phyloP scores from a whole-genome alignment of 1,140 invertebrate genomes.

The Drosophila santomea region DNA sequence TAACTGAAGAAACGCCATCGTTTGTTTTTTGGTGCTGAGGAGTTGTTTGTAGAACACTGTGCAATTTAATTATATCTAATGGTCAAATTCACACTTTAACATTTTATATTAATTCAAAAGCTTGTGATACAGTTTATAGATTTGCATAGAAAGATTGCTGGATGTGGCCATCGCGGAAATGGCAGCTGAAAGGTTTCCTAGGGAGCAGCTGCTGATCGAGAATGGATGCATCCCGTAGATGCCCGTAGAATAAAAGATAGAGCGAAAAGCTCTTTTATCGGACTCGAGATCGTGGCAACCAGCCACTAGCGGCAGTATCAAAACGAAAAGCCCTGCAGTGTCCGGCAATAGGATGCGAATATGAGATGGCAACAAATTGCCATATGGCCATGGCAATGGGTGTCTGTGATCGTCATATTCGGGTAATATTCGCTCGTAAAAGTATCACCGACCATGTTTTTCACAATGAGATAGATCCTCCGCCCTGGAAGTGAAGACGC shows the following conservation, averaged over 20 bases:
- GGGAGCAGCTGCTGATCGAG: constrained; percentile 16
- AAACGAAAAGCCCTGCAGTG: constrained; percentile 74
- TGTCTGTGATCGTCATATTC: constrained; percentile 70
- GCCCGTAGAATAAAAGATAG: not conserved
- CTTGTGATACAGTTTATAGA: not conserved
- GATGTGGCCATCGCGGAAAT: constrained; percentile 12
- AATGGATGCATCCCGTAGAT: constrained; percentile 4
- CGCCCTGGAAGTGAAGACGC: constrained; percentile 35
- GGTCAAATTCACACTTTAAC: not conserved
- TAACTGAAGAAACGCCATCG: not conserved
- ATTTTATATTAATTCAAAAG: too few relatives aligned
- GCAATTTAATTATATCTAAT: not conserved
- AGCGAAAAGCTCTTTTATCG: constrained; percentile 44
- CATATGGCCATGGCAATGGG: constrained; percentile 48
- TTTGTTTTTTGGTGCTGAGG: not conserved
- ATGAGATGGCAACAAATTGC: constrained; percentile 75
- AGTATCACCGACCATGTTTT: constrained; percentile 60
- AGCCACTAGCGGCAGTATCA: constrained; percentile 60
- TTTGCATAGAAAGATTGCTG: constrained; percentile 6
- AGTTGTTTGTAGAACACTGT: not conserved
- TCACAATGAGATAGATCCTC: not conserved
- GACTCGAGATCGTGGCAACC: constrained; percentile 34
- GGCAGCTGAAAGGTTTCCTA: constrained; percentile 31
- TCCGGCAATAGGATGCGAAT: constrained; percentile 63
- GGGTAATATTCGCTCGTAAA: constrained; percentile 71